Base-by-base conservation (phyloP, 2,888 invertebrate species). In the Acrocera orbiculus region DNA sequence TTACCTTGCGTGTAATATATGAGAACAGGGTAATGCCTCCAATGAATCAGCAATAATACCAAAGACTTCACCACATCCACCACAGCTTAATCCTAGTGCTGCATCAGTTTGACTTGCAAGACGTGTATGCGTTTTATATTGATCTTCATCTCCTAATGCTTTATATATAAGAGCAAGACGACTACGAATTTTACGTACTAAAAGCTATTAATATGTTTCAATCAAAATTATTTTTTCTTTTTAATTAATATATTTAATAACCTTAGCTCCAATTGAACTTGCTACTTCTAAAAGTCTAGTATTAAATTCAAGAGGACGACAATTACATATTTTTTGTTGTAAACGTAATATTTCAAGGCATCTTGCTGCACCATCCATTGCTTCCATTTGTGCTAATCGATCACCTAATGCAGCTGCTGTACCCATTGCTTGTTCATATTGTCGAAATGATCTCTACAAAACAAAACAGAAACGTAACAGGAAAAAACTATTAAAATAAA, bases 371-470 rank as follows among this genome's bases (percentile, higher is more conserved):
- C 83, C 85, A 47, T 85, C 85, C 82, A 85, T 83, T 1, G 83
- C 83, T 48, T 85, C 82, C 82, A 86, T 83, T 53, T 85, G 85
- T 7, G 82, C 80, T 40, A 85, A 69, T 1, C 83, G 68, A 56
- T 86, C 85, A 1, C 83, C 85, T 46, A 82, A 65, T 1, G 76
- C 72, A 23, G 73, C 72, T 0, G 81, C 79, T 0, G 81, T 80
- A 1, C 81, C 82, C 82, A 85, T 85, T 1, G 85, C 82, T 45
- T 77, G 76, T 56, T 85, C 83, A 51, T 86, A 86, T 50, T 85
- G 82, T 34, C 82, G 73, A 55, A 66, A 75, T 23, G 52, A 58
- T 22, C 58, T 47, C 61, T 58, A 35, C 14, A 34, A 28, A 27
- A 25, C n/a, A 20, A 27, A 20, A 28, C 5, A 24, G 6, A 5